Evolutionary conservation across 2,797 vertebrate genomes (phyloP), one percentile per base, ranked within the genome.

Genomic region (Lagocephalus sceleratus): DNA sequence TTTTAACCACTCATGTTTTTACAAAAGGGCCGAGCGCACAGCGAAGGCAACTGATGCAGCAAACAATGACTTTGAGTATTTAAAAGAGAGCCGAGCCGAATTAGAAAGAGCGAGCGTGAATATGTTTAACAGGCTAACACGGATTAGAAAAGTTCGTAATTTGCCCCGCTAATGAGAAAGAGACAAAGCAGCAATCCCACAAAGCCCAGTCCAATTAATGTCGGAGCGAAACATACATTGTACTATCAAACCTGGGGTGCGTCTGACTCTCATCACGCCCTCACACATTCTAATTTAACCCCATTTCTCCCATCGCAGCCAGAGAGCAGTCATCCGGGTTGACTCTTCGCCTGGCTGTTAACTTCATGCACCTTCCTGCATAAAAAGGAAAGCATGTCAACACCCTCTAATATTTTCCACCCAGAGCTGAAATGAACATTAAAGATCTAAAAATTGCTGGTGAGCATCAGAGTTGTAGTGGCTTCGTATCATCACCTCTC

Each of bases 201-300:
- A 73, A 78, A 81, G 62, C 68, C 61, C 69, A 58, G 62, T 83
- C 73, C 75, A 82, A 82, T 85, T 85, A 83, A 75, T 71, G 71
- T 74, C 49, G 66, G 66, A 57, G 71, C 48, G 57, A 66, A 78
- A 75, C 54, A 57, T 62, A 35, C 40, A 53, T 69, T 60, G 20
- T 59, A 47, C 65, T 68, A 56, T 57, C 45, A 56, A 57, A 38
- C 54, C 51, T 54, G 51, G 51, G 52, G 58, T 23, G 54, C 59
- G 47, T 61, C 20, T 67, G 40, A 32, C 58, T 69, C 41, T 46
- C 48, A 60, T 67, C 12, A 1, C 35, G 65, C 53, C 70, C 63
- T 64, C 20, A 66, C 53, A 20, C 54, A 43, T 35, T 58, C 29
- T 51, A 17, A 52, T 71, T 76, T 61, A 40, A 41, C 22, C 40